Evolutionary conservation across 2,113 vertebrate genomes (phyloP).

Genomic region (Crotalus viridis): DNA sequence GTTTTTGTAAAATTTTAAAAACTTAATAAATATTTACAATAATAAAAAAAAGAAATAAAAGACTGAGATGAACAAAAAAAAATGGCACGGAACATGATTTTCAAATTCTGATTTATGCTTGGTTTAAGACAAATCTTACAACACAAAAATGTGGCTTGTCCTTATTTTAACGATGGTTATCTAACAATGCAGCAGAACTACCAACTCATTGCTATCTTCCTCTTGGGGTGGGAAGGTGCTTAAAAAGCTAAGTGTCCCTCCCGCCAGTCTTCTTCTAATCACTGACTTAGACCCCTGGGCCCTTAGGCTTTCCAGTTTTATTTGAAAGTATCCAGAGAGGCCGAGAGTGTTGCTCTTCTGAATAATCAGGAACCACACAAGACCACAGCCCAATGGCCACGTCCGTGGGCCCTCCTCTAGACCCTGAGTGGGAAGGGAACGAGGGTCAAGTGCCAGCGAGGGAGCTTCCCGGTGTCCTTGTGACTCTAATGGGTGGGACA

Average conservation of each 20-base stretch:
- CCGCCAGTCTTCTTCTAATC: not conserved
- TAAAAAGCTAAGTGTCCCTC: not conserved
- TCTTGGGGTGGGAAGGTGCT: too few relatives aligned
- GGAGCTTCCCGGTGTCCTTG: not conserved
- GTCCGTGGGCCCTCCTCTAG: not conserved
- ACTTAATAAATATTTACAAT: too few relatives aligned
- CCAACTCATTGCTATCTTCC: not conserved
- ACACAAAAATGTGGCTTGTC: not conserved
- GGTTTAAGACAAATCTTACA: not conserved
- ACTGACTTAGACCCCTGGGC: accelerated
- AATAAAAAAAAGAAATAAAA: too few relatives aligned
- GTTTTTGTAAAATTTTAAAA: too few relatives aligned
- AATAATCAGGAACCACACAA: not conserved
- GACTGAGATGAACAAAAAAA: too few relatives aligned
- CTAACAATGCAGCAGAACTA: not conserved
- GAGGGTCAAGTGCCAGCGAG: not conserved
- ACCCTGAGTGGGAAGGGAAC: not conserved
- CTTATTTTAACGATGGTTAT: not conserved
- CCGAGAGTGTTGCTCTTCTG: not conserved
- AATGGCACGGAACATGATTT: not conserved
- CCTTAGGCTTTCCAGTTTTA: accelerated
- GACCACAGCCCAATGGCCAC: not conserved
- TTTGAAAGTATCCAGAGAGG: not conserved
- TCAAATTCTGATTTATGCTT: not conserved
- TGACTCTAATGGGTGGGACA: not conserved